Conservation (phyloP, 1,140 invertebrate genomes). For the Musca vetustissima region DNA sequence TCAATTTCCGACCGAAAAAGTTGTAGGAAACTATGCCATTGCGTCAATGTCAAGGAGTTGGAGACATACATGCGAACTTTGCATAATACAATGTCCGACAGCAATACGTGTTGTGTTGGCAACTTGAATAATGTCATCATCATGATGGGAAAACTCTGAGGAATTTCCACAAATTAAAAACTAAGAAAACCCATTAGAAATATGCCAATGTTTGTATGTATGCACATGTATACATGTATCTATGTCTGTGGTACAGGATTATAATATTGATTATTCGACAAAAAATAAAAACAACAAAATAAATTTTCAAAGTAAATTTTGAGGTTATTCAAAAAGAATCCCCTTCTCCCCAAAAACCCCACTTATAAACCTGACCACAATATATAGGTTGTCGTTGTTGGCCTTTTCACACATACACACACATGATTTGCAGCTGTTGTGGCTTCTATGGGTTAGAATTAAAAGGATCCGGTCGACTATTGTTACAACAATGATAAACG, state of each 20-base stretch:
- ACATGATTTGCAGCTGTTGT: background rate
- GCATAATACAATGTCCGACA: too few relatives aligned
- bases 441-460: background rate
- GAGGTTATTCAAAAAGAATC: background rate
- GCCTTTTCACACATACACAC: background rate
- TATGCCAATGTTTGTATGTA: background rate
- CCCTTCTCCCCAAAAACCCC: background rate
- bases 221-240: background rate
- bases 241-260: background rate
- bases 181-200: slow-evolving; percentile 18
- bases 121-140: slow-evolving; percentile 18
- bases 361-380: background rate
- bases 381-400: background rate
- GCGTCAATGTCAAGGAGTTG: background rate
- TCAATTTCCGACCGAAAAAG: background rate
- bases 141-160: slow-evolving; percentile 6
- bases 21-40: too few relatives aligned
- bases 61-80: background rate
- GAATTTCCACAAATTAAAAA: slow-evolving; percentile 5
- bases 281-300: background rate
- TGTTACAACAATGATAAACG: slow-evolving; percentile 27
- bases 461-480: background rate
- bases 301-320: background rate
- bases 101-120: background rate
- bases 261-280: slow-evolving; percentile 15